phyloP scores from a whole-genome alignment of 2,113 vertebrate species.

The Serinus canaria region DNA sequence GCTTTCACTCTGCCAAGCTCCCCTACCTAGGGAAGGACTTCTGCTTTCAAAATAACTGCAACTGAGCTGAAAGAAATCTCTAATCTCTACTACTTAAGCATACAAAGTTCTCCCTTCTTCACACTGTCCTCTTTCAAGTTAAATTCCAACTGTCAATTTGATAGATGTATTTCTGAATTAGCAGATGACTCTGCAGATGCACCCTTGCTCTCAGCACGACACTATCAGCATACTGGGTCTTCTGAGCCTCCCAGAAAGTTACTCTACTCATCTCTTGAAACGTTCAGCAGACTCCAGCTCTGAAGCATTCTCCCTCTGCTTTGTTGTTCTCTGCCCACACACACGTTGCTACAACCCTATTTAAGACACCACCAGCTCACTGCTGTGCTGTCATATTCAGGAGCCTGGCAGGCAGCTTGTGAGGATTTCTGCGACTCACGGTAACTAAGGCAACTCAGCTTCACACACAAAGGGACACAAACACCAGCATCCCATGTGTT shows the following conservation, averaged over 20 bases:
- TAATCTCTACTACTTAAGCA: background rate
- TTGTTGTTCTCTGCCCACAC: constrained; percentile 45
- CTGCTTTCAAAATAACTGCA: constrained; percentile 12
- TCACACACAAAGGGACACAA: constrained; percentile 3
- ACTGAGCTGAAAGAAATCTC: background rate
- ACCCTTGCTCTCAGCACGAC: background rate
- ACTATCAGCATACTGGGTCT: background rate
- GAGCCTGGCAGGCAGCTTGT: background rate
- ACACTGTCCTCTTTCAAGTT: background rate
- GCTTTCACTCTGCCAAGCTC: background rate
- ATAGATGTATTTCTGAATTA: background rate
- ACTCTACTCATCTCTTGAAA: constrained; percentile 16
- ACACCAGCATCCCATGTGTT: background rate
- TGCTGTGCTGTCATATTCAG: constrained; percentile 12
- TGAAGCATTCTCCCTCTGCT: constrained; percentile 17
- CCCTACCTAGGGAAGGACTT: background rate
- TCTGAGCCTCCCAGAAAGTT: background rate
- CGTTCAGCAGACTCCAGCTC: background rate
- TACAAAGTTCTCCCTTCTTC: background rate
- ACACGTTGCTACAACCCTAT: background rate
- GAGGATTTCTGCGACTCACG: background rate
- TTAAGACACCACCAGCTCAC: constrained; percentile 29
- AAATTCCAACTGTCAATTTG: background rate
- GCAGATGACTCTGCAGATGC: background rate
- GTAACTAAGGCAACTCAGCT: constrained; percentile 58